Evolutionary conservation across 2,888 invertebrate species (phyloP), one percentile per base, ranked within the genome.

Genomic region (Dolichomitus sp.): DNA sequence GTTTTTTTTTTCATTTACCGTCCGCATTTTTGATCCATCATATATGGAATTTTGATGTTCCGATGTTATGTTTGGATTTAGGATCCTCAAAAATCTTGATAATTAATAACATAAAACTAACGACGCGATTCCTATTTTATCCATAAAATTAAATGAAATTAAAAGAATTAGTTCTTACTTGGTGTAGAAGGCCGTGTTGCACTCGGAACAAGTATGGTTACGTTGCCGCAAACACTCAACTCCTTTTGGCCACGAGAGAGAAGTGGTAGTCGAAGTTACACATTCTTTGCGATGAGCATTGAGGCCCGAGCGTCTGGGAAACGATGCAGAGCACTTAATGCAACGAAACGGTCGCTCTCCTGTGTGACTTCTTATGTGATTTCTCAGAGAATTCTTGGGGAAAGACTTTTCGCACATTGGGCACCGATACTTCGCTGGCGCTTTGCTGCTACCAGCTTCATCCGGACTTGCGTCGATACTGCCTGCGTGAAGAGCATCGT

Each of bases 301-400:
- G 69, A 97, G 94, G 87, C 96, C 96, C 63, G 96, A 95, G 86
- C 96, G 95, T 33, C 97, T 94, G 0, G 96, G 95, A 89, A 97
- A 98, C 82, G 95, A 95, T 0, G 95, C 94, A 0, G 93, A 94
- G 89, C 97, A 98, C 0, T 94, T 92, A 2, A 80, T 50, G 88
- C 98, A 98, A 3, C 94, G 93, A 88, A 95, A 97, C 0, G 96
- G 96, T 80, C 96, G 95, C 89, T 97, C 97, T 37, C 96, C 95
- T 0, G 97, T 97, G 89, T 98, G 97, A 74, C 95, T 95, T 42
- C 96, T 95, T 57, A 97, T 93, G 91, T 97, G 97, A 78, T 95
- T 95, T 1, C 96, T 95, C 17, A 98, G 92, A 0, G 97, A 96
- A 11, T 95, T 93, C 90, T 97, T 97, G 11, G 94, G 94, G 86